Percentiles rank a stretch among this genome's conserved stretches.
These are phyloP conservation scores for Drosophila bocki DNA, from an alignment of 1,140 invertebrate species.

Conservation along the genomic window DNA sequence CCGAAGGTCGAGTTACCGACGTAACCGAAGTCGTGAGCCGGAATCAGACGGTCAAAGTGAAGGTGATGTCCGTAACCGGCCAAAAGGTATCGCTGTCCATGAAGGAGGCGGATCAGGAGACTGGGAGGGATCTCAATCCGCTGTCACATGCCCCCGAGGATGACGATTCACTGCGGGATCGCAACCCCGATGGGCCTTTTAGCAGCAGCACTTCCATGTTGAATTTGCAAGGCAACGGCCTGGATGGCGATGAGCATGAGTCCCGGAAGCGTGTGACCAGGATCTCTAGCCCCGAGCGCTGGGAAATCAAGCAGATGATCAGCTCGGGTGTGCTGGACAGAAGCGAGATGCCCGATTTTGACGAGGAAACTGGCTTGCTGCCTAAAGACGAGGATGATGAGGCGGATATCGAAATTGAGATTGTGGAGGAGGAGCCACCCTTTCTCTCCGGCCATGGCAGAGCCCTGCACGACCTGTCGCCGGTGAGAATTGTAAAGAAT, in stretches of 20 bases:
- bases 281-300: slow-evolving; percentile 97
- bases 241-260: slow-evolving; percentile 91
- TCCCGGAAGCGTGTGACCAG: slow-evolving; percentile 93
- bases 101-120: slow-evolving; percentile 99
- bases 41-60: slow-evolving; percentile 96
- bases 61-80: slow-evolving; percentile 95
- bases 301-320: slow-evolving; percentile 96
- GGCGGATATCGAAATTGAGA: slow-evolving; percentile 99
- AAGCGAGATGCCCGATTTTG: slow-evolving; percentile 96
- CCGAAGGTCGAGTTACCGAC: slow-evolving; percentile 97
- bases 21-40: slow-evolving; percentile 97
- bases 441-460: slow-evolving; percentile 96
- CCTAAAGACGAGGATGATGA: slow-evolving; percentile 96
- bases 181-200: slow-evolving; percentile 94
- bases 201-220: slow-evolving; percentile 87
- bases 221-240: slow-evolving; percentile 87
- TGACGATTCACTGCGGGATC: slow-evolving; percentile 88
- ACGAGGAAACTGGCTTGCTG: slow-evolving; percentile 93
- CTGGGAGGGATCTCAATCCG: slow-evolving; percentile 97
- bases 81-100: slow-evolving; percentile 98
- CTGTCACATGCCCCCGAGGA: slow-evolving; percentile 87
- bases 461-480: slow-evolving; percentile 96
- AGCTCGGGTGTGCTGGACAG: slow-evolving; percentile 94
- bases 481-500: slow-evolving; percentile 99
- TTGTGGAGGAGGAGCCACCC: slow-evolving; percentile 99